Evolutionary conservation across 2,888 invertebrate genomes (phyloP), one percentile per base, ranked within the genome.

Genomic region (Ectemnius cavifrons): DNA sequence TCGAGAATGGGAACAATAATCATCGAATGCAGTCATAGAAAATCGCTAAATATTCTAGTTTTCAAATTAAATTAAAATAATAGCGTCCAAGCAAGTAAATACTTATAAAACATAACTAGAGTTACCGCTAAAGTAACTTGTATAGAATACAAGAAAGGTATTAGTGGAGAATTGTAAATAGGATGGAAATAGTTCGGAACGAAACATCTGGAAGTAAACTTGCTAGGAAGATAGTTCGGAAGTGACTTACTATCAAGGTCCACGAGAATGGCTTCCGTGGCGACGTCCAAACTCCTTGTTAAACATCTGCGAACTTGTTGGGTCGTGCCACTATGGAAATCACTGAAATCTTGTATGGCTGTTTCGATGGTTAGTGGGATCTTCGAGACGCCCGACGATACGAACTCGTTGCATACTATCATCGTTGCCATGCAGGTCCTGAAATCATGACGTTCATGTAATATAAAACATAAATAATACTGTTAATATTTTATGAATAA

Each of bases 321-420:
- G 84, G 94, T 93, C n/a, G 94, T 93, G 85, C 94, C 94, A 82
- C 92, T 91, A 70, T 94, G 91, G 86, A 94, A 95, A 68, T 93
- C 92, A 85, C 92, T 92, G 64, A 94, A 89, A 88, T 95, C 95
- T 79, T 93, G 92, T 63, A 94, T 91, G 47, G 94, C 93, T 18
- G 93, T 92, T 83, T 93, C 92, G 67, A 93, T 89, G 76, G 93
- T 92, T 73, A 91, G 89, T 57, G 93, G 93, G 65, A 93, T 91
- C 86, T 92, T 92, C 72, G 92, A 91, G 75, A 94, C 91, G 27
- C 93, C 93, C 68, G 91, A 89, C 60, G 93, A 92, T 69, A 94
- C 91, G 81, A 93, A 92, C 87, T 94, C 94, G 89, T 94, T 95
- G 83, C 93, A 93, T 78, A 93, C 91, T 83, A 94, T 92, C 91